Conservation (phyloP, 2,797 vertebrate species). For the Sebastes nivosus region DNA sequence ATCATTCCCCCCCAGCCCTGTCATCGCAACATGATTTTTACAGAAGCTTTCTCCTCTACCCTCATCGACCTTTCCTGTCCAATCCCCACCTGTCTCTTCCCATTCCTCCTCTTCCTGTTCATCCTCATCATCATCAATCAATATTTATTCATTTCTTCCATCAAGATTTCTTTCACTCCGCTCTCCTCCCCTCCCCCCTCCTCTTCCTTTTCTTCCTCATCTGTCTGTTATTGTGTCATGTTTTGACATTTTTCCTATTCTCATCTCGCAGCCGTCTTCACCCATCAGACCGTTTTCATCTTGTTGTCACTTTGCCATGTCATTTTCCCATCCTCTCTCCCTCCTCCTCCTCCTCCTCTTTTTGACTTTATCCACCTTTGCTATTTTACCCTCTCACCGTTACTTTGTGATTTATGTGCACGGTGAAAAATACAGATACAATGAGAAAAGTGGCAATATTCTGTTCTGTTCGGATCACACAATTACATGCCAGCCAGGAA, state of each 20-base stretch:
- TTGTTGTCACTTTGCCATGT: constrained; percentile 47
- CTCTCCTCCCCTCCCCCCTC: neutral
- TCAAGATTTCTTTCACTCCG: constrained; percentile 20
- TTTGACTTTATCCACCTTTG: constrained; percentile 9
- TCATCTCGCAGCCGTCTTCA: constrained; percentile 58
- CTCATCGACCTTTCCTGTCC: constrained; percentile 17
- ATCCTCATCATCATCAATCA: constrained; percentile 50
- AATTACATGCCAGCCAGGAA: neutral
- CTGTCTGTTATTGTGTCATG: constrained; percentile 58
- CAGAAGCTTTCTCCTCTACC: constrained; percentile 5
- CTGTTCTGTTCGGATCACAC: neutral
- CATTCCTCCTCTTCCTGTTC: constrained; percentile 7
- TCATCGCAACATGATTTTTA: constrained; percentile 27
- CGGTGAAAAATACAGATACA: neutral
- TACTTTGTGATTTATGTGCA: neutral
- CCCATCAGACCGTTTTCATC: constrained; percentile 61
- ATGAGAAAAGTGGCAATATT: neutral
- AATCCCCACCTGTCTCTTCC: constrained; percentile 34
- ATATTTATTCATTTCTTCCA: constrained; percentile 54
- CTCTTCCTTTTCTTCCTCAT: constrained; percentile 7
- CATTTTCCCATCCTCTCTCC: constrained; percentile 44
- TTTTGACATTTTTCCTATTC: constrained; percentile 67
- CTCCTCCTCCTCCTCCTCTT: neutral
- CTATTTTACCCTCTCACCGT: neutral
- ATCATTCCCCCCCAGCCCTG: constrained; percentile 20